Percentiles rank a stretch among this genome's conserved stretches.
phyloP scores from a whole-genome alignment of 2,888 invertebrate species.

The Pammene fasciana region DNA sequence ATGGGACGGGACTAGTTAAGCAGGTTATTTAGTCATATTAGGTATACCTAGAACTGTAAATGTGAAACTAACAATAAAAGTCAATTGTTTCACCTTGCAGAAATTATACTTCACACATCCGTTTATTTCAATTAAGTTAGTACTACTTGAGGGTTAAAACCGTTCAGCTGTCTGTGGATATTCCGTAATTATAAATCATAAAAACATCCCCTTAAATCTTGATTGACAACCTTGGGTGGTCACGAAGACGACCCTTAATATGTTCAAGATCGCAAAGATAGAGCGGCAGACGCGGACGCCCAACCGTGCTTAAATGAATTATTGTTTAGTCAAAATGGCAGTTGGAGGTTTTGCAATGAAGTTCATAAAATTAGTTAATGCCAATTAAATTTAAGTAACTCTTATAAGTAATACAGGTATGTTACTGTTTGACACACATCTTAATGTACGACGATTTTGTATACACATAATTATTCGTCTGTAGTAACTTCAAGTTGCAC shows the following conservation, averaged over 20 bases:
- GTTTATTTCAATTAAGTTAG: conserved; percentile 29
- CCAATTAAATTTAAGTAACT: conserved; percentile 6
- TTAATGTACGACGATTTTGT: background rate
- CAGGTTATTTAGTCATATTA: background rate
- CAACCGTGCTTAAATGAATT: conserved; percentile 43
- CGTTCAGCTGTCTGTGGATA: conserved; percentile 34
- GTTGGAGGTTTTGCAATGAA: background rate
- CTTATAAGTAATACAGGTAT: background rate
- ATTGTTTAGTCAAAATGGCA: conserved; percentile 43
- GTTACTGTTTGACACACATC: background rate
- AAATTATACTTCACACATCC: conserved; percentile 20
- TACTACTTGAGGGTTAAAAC: conserved; percentile 22
- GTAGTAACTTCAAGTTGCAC: background rate
- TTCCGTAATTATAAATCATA: conserved; percentile 37
- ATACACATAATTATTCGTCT: background rate
- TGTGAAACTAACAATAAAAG: conserved; percentile 12
- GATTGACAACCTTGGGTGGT: conserved; percentile 40
- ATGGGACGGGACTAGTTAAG: background rate
- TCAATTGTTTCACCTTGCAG: conserved; percentile 23
- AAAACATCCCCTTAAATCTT: conserved; percentile 38
- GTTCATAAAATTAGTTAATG: conserved; percentile 1
- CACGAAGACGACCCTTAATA: conserved; percentile 19
- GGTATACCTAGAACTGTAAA: conserved; percentile 1
- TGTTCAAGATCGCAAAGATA: conserved; percentile 40
- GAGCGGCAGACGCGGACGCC: conserved; percentile 40